phyloP scores from a whole-genome alignment of 2,797 vertebrate genomes.

The Aphelocoma californica region DNA sequence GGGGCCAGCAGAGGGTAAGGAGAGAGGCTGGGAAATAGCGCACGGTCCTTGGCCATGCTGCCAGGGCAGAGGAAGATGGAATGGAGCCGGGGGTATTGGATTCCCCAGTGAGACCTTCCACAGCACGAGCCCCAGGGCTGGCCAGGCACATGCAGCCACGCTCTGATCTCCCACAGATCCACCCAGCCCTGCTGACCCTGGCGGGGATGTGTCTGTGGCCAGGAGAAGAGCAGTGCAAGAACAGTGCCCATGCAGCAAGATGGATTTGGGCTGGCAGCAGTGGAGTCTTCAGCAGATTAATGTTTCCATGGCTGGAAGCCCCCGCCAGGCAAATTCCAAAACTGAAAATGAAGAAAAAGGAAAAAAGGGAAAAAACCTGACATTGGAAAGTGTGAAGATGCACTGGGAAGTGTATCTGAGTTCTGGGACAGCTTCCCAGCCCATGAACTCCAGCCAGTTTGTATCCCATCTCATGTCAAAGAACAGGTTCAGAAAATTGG shows the following conservation, averaged over 20 bases:
- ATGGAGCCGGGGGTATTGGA: neutral
- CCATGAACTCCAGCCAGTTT: neutral
- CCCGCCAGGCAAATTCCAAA: neutral
- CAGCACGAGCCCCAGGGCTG: neutral
- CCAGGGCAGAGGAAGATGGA: slow-evolving; percentile 17
- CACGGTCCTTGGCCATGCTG: neutral
- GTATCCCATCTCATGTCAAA: neutral
- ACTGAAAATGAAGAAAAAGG: neutral
- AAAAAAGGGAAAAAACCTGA: neutral
- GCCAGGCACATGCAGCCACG: neutral
- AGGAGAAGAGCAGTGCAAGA: neutral
- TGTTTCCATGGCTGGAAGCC: neutral
- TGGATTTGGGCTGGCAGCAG: neutral
- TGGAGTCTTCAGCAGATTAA: neutral
- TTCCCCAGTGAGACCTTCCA: neutral
- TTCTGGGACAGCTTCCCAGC: neutral
- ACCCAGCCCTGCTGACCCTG: rapidly evolving
- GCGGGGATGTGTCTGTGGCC: rapidly evolving
- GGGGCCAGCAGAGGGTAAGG: neutral
- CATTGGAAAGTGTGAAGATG: neutral
- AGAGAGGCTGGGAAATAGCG: neutral
- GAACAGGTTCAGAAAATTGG: neutral
- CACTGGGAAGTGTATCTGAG: neutral
- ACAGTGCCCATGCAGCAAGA: rapidly evolving
- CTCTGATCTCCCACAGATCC: neutral